These are phyloP conservation scores for Holothuria glaberrima DNA, from an alignment of 35 echinoderm and acorn worm genomes.

Conservation along the genomic window DNA sequence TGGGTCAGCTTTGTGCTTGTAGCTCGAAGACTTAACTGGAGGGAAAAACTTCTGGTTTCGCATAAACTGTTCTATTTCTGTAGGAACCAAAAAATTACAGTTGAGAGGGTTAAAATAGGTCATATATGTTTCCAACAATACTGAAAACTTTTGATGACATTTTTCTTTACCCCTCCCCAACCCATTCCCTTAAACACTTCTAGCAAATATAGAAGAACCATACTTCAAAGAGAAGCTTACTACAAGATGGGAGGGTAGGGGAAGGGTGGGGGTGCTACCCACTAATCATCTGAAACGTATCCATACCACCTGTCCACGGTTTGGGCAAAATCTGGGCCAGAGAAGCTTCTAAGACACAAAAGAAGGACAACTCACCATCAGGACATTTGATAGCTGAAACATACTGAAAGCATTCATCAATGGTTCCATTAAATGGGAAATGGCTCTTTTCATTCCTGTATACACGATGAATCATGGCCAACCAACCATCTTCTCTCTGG, in stretches of 20 bases:
- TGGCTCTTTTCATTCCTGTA: conserved; percentile 78
- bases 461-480: conserved; percentile 90
- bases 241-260: too few relatives aligned
- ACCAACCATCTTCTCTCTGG: conserved; percentile 80
- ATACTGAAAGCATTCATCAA: conserved; percentile 95
- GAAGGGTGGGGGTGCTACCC: too few relatives aligned
- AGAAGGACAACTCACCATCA: conserved; percentile 71
- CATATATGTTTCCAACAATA: too few relatives aligned
- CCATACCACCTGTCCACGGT: too few relatives aligned
- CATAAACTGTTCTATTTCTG: conserved; percentile 84
- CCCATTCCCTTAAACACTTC: too few relatives aligned
- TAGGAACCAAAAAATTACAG: not conserved
- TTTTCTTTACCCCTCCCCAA: too few relatives aligned
- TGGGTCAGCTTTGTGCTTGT: conserved; percentile 89
- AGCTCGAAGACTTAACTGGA: conserved; percentile 33
- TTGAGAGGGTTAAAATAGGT: not conserved
- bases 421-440: conserved; percentile 71
- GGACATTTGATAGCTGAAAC: conserved; percentile 84
- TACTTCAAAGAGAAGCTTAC: too few relatives aligned
- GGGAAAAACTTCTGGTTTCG: conserved; percentile 52
- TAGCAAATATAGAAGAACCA: too few relatives aligned
- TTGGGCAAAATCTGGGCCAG: too few relatives aligned
- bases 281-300: too few relatives aligned
- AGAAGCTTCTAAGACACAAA: too few relatives aligned
- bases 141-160: too few relatives aligned